A percentile compares a stretch with the other conserved stretches of the same genome.
phyloP scores from a whole-genome alignment of 2,888 invertebrate genomes.

The Diarsia mendica region DNA sequence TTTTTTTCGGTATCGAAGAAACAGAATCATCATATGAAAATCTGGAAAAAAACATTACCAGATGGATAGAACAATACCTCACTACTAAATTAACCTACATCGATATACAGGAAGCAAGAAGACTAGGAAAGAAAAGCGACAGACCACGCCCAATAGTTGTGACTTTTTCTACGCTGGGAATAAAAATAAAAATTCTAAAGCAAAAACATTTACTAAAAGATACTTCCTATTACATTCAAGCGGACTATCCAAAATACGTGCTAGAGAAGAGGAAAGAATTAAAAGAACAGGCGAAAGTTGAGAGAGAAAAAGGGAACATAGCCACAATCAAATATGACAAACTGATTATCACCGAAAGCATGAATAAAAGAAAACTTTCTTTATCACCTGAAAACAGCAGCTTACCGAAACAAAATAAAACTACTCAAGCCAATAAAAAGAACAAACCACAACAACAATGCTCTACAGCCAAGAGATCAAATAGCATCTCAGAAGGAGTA shows the following conservation, averaged over 20 bases:
- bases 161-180: neutral
- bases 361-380: neutral
- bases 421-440: constrained; percentile 8
- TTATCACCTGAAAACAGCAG: neutral
- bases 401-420: neutral
- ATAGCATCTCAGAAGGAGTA: neutral
- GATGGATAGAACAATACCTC: too few relatives aligned
- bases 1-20: too few relatives aligned
- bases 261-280: constrained; percentile 3
- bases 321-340: neutral
- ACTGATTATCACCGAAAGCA: neutral
- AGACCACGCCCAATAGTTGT: neutral
- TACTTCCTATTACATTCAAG: neutral
- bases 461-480: neutral
- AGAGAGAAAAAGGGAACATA: neutral
- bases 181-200: neutral
- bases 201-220: neutral
- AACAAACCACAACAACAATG: neutral
- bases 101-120: too few relatives aligned
- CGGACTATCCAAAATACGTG: neutral
- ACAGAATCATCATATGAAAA: too few relatives aligned
- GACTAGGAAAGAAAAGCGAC: too few relatives aligned
- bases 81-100: too few relatives aligned
- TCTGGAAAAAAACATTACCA: too few relatives aligned
- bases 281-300: neutral